Conservation (phyloP, 2,797 vertebrate genomes). For the Poecile montanus region DNA sequence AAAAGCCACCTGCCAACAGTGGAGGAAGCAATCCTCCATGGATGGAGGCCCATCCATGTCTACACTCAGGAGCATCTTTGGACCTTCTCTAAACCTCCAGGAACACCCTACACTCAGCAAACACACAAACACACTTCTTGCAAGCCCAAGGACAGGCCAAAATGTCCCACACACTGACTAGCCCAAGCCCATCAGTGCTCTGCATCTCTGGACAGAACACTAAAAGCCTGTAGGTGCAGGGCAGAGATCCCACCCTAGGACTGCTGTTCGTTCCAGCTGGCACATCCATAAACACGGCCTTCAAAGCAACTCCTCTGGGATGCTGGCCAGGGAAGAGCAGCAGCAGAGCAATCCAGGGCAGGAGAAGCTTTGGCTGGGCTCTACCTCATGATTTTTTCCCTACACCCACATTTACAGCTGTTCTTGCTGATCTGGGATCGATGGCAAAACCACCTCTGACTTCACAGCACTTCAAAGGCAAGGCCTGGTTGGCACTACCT, state of each 20-base stretch:
- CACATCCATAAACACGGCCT: neutral
- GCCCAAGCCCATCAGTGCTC: neutral
- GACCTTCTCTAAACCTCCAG: neutral
- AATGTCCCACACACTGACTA: neutral
- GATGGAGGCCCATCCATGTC: neutral
- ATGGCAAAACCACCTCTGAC: neutral
- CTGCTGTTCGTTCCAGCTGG: conserved; percentile 10
- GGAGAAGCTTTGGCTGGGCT: neutral
- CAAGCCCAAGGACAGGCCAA: neutral
- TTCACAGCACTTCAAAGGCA: neutral
- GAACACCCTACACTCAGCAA: neutral
- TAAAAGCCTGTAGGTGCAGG: neutral
- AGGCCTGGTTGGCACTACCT: neutral
- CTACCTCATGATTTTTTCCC: neutral
- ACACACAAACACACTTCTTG: neutral
- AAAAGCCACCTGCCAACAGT: neutral
- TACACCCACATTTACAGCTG: neutral
- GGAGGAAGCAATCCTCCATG: too few species aligned
- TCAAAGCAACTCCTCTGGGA: conserved; percentile 41
- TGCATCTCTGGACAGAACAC: neutral
- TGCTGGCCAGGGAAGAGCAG: conserved; percentile 33
- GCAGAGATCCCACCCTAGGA: neutral
- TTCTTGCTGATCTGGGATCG: neutral
- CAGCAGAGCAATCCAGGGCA: conserved; percentile 1
- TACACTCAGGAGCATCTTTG: neutral